Base-by-base conservation (phyloP, 2,113 vertebrate genomes). In the Argyrosomus japonicus region DNA sequence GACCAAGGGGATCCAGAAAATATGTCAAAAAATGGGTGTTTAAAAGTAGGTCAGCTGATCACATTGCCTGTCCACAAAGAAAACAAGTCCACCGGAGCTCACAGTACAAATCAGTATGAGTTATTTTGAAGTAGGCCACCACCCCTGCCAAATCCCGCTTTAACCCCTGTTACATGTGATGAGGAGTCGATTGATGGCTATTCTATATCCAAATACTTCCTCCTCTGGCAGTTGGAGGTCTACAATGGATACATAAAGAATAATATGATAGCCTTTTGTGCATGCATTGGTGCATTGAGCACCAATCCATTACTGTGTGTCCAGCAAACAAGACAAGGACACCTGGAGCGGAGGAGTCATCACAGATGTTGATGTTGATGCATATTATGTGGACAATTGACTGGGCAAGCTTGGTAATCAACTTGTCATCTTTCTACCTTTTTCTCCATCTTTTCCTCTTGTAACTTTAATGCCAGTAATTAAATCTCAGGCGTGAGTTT, bases 401-500 rank as follows among this genome's bases (percentile, higher is more conserved):
- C 18, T 2, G 5, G 11, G 74, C 71, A 48, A 12, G 25, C 57
- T 43, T 81, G 67, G 32, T 51, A 69, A 77, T 57, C 43, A 77
- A 56, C 68, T 54, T 23, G 29, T 75, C 81, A 27, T 77, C 68
- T 18, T 74, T 73, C 18, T 23, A 23, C 23, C n/a, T 19, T 29
- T 11, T 8, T 29, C 19, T 67, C 65, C 45, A 36, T 76, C n/a
- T 56, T 51, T 75, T 75, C 43, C 56, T 75, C 45, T 64, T 56
- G 60, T 72, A 77, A 62, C 50, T 85, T 84, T 71, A 82, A 78
- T 70, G 79, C 27, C 60, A 79, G 90, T 92, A 92, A 93, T 94
- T 92, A 88, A 93, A 92, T 91, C 77, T 70, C 73, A 75, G 73
- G 32, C n/a, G 12, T 71, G 88, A 87, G 88, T 89, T 88, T 83